Evolutionary conservation across 2,113 vertebrate genomes (phyloP), one percentile per base, ranked within the genome.

Genomic region (Melanocharis versteri): DNA sequence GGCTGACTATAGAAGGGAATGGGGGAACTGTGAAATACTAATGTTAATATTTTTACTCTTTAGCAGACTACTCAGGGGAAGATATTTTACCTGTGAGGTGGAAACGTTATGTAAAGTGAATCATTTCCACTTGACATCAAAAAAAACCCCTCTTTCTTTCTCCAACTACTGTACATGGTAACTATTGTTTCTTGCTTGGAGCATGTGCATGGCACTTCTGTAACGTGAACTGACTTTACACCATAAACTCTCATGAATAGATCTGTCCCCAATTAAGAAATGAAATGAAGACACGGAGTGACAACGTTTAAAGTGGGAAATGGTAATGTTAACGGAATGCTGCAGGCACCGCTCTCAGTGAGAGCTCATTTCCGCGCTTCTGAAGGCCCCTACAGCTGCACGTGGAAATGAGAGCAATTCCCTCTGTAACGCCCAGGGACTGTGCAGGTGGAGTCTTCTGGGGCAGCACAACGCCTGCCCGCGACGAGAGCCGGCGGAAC

Each of bases 251-350:
- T 92, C 86, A 85, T n/a, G 75, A 95, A 95, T 1, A 91, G 93
- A 91, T 87, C 60, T 85, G 81, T 96, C 83, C 87, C 83, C 93
- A 97, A 91, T 95, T 95, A 96, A 95, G 92, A 94, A 90, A 94
- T 51, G 69, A 95, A 94, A 95, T 64, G 69, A 92, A 93, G 93
- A 96, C 94, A 89, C 31, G 1, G 86, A 96, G 77, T 96, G 95
- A 93, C 93, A 95, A 94, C 21, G 9, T 87, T 94, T 97, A 40
- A 96, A 96, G 79, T 87, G 91, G 90, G 80, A 96, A 97, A 96
- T 70, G 37, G 9, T 86, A 87, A 89, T 27, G 58, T 79, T 96
- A 87, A 50, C 31, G 57, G 89, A 95, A 70, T 66, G 95, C 95
- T 97, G 91, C 93, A 96, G 94, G 96, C 96, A 83, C 60, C 28